These are phyloP conservation scores for Oostethus manadensis DNA, from an alignment of 2,113 vertebrate species.

Conservation along the genomic window DNA sequence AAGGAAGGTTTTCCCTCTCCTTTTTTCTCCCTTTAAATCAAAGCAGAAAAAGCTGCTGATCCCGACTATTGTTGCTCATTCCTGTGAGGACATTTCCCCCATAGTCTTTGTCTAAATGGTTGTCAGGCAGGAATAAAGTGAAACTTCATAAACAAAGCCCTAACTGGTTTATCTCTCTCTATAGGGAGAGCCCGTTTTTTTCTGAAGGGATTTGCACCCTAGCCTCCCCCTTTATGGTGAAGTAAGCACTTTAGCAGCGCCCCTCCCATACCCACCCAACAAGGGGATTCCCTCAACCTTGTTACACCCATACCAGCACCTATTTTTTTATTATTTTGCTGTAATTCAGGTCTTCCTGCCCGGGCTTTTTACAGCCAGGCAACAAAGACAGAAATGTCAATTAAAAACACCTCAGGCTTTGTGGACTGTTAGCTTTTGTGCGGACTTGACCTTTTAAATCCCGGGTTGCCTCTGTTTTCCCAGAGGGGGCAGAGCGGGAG, in stretches of 20 bases:
- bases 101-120: conserved; percentile 96
- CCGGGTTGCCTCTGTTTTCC: conserved; percentile 70
- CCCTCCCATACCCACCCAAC: conserved; percentile 49
- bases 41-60: conserved; percentile 88
- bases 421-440: conserved; percentile 65
- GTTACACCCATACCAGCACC: conserved; percentile 52
- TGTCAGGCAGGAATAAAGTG: conserved; percentile 94
- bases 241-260: conserved; percentile 67
- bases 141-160: conserved; percentile 87
- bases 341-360: conserved; percentile 57
- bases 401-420: conserved; percentile 72
- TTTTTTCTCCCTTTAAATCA: conserved; percentile 74
- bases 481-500: conserved; percentile 49
- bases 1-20: conserved; percentile 78
- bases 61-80: conserved; percentile 82
- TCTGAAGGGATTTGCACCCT: conserved; percentile 79
- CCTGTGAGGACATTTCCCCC: conserved; percentile 86
- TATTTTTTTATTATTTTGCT: conserved; percentile 59
- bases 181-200: conserved; percentile 71
- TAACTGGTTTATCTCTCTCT: conserved; percentile 83
- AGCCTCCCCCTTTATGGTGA: conserved; percentile 71
- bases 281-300: conserved; percentile 67
- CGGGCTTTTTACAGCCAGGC: conserved; percentile 48
- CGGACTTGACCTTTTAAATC: conserved; percentile 77
- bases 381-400: conserved; percentile 74